These are phyloP conservation scores for Helicolenus hilgendorfi DNA, from an alignment of 2,797 vertebrate genomes.

Conservation along the genomic window DNA sequence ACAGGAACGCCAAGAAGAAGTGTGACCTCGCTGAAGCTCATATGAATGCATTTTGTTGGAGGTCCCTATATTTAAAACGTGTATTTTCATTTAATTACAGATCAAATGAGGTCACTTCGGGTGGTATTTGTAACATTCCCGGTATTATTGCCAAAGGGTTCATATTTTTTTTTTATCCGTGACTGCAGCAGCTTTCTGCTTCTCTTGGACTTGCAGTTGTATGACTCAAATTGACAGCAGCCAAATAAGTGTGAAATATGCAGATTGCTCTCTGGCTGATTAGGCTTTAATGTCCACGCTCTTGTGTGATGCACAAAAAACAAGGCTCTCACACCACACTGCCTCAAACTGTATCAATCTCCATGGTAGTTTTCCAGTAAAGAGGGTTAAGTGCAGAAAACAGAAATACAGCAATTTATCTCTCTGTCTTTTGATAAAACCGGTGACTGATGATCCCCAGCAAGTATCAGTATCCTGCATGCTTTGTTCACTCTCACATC, in stretches of 20 bases:
- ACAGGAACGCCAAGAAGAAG: background rate
- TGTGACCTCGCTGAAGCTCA: background rate
- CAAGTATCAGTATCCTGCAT: background rate
- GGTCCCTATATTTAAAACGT: background rate
- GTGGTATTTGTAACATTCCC: background rate
- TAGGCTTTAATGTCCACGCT: constrained; percentile 7
- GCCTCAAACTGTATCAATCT: background rate
- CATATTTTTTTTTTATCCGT: background rate
- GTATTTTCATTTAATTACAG: background rate
- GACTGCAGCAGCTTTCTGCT: background rate
- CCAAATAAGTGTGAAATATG: constrained; percentile 44
- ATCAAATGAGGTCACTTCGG: background rate
- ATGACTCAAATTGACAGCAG: constrained; percentile 27
- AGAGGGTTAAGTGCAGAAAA: background rate
- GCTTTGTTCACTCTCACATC: background rate
- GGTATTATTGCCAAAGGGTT: background rate
- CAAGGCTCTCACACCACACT: background rate
- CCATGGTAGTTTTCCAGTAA: background rate
- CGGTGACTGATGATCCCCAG: background rate
- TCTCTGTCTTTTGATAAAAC: background rate
- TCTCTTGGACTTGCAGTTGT: constrained; percentile 38
- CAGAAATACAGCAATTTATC: background rate
- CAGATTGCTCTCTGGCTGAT: constrained; percentile 47
- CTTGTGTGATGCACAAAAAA: constrained; percentile 12
- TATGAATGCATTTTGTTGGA: background rate